phyloP scores from a whole-genome alignment of 2,888 invertebrate species.

The Melinaea marsaeus region DNA sequence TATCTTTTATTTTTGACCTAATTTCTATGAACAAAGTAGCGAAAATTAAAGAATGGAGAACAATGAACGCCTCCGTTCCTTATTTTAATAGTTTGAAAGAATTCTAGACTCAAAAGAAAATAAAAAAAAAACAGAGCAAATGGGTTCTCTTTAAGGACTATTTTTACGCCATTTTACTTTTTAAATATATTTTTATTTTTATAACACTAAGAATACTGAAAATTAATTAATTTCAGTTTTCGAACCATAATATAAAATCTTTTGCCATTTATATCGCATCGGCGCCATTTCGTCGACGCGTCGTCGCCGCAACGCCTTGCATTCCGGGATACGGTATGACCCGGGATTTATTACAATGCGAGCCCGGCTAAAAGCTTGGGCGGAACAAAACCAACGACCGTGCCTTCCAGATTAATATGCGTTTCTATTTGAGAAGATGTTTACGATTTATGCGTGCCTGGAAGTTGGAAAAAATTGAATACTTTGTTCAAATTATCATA shows the following conservation, averaged over 20 bases:
- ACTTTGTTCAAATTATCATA: too few species aligned
- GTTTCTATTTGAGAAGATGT: conserved; percentile 31
- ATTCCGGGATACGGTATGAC: conserved; percentile 39
- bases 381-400: conserved; percentile 28
- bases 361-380: conserved; percentile 38
- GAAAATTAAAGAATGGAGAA: conserved; percentile 25
- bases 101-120: background rate
- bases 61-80: conserved; percentile 23
- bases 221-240: conserved; percentile 17
- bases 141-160: background rate
- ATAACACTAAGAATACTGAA: background rate
- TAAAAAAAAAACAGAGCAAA: background rate
- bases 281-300: conserved; percentile 46
- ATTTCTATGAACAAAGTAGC: conserved; percentile 14
- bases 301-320: conserved; percentile 44
- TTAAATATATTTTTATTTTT: background rate
- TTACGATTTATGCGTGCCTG: conserved; percentile 27
- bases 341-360: conserved; percentile 36
- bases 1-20: conserved; percentile 23
- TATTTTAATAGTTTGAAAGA: conserved; percentile 11
- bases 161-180: background rate
- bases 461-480: conserved; percentile 12
- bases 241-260: conserved; percentile 28
- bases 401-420: conserved; percentile 31
- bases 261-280: conserved; percentile 48